A percentile compares a stretch with the other conserved stretches of the same genome.
phyloP scores from a whole-genome alignment of 2,797 vertebrate genomes.

The Alosa sapidissima region DNA sequence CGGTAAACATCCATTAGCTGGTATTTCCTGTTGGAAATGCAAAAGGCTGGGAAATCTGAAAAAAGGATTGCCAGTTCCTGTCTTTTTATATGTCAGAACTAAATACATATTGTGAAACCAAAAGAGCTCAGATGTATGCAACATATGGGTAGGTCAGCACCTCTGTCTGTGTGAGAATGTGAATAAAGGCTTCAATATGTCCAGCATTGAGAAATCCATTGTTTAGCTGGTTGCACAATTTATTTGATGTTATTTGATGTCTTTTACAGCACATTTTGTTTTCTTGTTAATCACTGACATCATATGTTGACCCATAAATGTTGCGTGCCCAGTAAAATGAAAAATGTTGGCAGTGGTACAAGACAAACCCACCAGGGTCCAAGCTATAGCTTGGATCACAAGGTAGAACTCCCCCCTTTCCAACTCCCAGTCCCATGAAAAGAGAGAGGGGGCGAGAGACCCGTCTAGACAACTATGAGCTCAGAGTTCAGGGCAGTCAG shows the following conservation, averaged over 20 bases:
- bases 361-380: conserved; percentile 21
- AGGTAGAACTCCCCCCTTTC: background rate
- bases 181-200: background rate
- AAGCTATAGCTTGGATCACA: conserved; percentile 6
- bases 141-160: conserved; percentile 47
- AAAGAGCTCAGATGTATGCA: conserved; percentile 50
- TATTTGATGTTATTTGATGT: background rate
- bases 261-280: background rate
- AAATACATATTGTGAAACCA: conserved; percentile 45
- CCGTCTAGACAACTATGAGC: conserved; percentile 47
- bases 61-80: conserved; percentile 47
- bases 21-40: conserved; percentile 30
- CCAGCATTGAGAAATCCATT: conserved; percentile 1
- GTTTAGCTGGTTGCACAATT: background rate
- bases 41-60: background rate
- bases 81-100: conserved; percentile 58
- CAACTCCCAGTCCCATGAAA: conserved; percentile 20
- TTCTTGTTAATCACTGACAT: conserved; percentile 13
- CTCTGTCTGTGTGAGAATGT: conserved; percentile 4
- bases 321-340: conserved; percentile 24
- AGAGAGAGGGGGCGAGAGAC: conserved; percentile 27
- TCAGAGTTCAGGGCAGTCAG: conserved; percentile 37
- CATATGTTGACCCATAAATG: conserved; percentile 31
- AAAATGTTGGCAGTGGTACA: conserved; percentile 3
- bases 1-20: background rate